A percentile compares a stretch with the other conserved stretches of the same genome.
Evolutionary conservation across 2,113 vertebrate species (phyloP).

Genomic region (Nymphicus hollandicus): DNA sequence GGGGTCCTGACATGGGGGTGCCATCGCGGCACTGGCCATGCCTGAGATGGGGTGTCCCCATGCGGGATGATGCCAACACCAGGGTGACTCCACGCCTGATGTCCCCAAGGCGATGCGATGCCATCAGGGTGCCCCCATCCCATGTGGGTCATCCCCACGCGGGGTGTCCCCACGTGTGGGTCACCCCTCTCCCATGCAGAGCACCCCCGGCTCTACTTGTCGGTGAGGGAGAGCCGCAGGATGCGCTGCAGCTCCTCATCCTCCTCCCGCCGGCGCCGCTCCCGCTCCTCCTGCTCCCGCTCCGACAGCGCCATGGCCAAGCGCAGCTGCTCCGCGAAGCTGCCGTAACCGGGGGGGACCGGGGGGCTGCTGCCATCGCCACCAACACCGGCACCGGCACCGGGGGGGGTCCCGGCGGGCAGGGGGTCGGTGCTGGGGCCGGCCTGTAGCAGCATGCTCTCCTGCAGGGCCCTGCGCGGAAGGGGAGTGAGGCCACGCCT

Average conservation of each 20-base stretch:
- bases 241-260: constrained; percentile 90
- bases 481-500: background rate
- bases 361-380: background rate
- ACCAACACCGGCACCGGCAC: background rate
- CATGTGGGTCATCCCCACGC: background rate
- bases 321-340: constrained; percentile 88
- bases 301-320: constrained; percentile 91
- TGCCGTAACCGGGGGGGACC: constrained; percentile 58
- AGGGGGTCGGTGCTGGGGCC: background rate
- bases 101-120: rapidly evolving
- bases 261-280: constrained; percentile 74
- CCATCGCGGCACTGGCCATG: background rate
- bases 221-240: constrained; percentile 89
- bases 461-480: constrained; percentile 84
- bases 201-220: constrained; percentile 74
- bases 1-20: background rate
- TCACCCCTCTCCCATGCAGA: background rate
- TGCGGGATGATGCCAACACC: rapidly evolving
- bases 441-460: constrained; percentile 81
- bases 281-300: constrained; percentile 85
- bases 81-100: too few species aligned
- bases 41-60: background rate
- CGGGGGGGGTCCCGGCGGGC: background rate
- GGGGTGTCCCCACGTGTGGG: background rate
- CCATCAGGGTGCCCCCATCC: background rate